These are phyloP conservation scores for Cyclura pinguis DNA, from an alignment of 2,797 vertebrate genomes.

Conservation along the genomic window DNA sequence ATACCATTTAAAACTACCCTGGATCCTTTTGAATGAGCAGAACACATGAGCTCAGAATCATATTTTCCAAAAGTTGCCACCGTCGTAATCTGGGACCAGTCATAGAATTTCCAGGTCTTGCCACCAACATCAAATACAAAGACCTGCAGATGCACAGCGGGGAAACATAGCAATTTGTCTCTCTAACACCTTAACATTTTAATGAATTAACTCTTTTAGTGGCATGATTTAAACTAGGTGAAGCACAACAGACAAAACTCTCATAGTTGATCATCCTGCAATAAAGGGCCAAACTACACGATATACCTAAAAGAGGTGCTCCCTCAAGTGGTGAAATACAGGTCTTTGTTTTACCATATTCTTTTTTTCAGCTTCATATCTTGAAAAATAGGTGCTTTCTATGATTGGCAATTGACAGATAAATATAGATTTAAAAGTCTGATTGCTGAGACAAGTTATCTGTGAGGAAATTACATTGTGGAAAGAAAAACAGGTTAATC, in stretches of 20 bases:
- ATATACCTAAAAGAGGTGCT: no score
- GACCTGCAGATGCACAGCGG: slow-evolving; percentile 79
- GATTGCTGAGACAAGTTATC: no score
- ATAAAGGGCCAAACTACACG: background rate
- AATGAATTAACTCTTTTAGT: background rate
- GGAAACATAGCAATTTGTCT: background rate
- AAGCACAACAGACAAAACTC: background rate
- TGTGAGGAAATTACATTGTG: no score
- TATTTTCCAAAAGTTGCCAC: slow-evolving; percentile 90
- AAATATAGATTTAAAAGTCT: no score
- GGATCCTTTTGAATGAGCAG: slow-evolving; percentile 89
- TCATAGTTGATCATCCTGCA: background rate
- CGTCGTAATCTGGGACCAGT: slow-evolving; percentile 93
- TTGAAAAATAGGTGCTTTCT: no score
- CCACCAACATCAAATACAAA: slow-evolving; percentile 92
- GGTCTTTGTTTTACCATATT: no score
- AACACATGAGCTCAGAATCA: slow-evolving; percentile 91
- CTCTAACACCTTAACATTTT: background rate
- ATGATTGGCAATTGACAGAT: no score
- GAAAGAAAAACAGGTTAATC: no score
- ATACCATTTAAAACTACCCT: slow-evolving; percentile 92
- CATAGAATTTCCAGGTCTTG: slow-evolving; percentile 89
- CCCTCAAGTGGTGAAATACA: no score
- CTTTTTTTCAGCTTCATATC: no score
- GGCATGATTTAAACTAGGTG: background rate